Evolutionary conservation across 2,888 invertebrate genomes (phyloP).

Genomic region (Cepaea hortensis): DNA sequence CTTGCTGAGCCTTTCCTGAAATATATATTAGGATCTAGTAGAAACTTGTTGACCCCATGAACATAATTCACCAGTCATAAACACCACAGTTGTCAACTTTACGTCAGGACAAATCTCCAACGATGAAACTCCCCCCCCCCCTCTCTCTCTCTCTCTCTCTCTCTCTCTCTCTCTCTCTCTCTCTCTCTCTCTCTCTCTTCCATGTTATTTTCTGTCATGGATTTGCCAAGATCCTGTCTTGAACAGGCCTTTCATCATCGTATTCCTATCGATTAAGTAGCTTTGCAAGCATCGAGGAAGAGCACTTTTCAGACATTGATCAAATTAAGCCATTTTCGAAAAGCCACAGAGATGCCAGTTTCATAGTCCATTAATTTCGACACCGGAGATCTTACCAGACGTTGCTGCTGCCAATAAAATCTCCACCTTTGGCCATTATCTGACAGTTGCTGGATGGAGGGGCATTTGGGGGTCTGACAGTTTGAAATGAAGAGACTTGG

Average conservation of each 20-base stretch:
- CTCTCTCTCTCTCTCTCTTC: too few species aligned
- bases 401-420: background rate
- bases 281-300: background rate
- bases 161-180: too few species aligned
- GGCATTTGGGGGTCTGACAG: background rate
- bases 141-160: too few species aligned
- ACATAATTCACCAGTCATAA: too few species aligned
- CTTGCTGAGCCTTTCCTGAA: too few species aligned
- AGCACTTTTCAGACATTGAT: background rate
- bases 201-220: too few species aligned
- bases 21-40: too few species aligned
- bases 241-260: background rate
- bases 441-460: background rate
- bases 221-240: too few species aligned
- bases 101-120: too few species aligned
- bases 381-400: background rate
- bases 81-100: too few species aligned
- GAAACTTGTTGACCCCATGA: too few species aligned
- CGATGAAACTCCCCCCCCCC: too few species aligned
- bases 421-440: background rate
- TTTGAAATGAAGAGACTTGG: background rate
- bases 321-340: background rate
- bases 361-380: constrained; percentile 3
- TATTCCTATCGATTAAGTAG: constrained; percentile 3
- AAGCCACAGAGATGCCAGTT: background rate